Evolutionary conservation across 2,888 invertebrate genomes (phyloP), one percentile per base, ranked within the genome.

Genomic region (Diaperis boleti): DNA sequence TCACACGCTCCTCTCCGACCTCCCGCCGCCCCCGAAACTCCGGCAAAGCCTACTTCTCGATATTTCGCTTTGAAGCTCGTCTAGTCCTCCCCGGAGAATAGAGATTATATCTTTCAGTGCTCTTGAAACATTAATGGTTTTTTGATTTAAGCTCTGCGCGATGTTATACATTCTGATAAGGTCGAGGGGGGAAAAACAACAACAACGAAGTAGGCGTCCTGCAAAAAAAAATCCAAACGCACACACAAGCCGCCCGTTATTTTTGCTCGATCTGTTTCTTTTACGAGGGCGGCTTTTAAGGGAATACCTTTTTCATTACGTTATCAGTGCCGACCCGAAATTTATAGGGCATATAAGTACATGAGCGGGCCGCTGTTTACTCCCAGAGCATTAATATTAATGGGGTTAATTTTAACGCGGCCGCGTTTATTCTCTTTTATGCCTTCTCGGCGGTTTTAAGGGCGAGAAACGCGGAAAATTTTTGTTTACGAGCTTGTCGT

Each of bases 71-170:
- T 64, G 64, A 61, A 61, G 61, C 64, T 50, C 55, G 50, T 50
- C 44, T 49, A 41, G 50, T 49, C 13, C 47, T 69, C 72, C 71
- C 72, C 33, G 42, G 73, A 67, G 71, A 67, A 60, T 59, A 67
- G 67, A 74, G 75, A 75, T 76, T 74, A 75, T 74, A 75, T 74
- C 75, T 74, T 73, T 74, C 69, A 72, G 68, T 67, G 66, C 70
- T 66, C 69, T 69, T 76, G 74, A 76, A 76, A 76, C 75, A 74
- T 75, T 76, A 76, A 76, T 76, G 74, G 75, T 75, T 76, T 76
- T 76, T 76, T 76, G 74, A 76, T 76, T 75, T 74, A 76, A 76
- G 72, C 70, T 62, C 64, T 62, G 65, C 69, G 71, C 72, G 71
- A 73, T 73, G 74, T 74, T 73, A 73, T 75, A 75, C 76, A 76